Percentiles rank a stretch among this genome's conserved stretches.
Conservation (phyloP, 2,113 vertebrate species). For the Zeus faber region DNA sequence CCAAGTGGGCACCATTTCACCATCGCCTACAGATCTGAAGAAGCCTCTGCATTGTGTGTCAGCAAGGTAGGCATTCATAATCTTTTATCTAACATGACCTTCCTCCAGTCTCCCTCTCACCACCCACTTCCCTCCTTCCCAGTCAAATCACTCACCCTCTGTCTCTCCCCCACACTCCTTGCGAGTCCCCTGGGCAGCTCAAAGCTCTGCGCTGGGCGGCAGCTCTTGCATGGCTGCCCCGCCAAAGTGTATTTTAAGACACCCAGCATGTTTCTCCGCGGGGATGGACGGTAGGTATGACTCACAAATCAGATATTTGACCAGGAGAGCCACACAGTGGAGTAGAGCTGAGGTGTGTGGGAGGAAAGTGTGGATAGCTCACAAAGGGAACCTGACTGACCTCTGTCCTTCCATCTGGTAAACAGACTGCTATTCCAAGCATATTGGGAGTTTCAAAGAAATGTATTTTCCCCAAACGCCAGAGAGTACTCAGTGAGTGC, state of each 20-base stretch:
- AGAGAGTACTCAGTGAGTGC: neutral
- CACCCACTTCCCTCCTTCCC: conserved; percentile 49
- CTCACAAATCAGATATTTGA: conserved; percentile 74
- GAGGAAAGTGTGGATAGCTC: conserved; percentile 67
- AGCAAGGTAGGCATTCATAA: conserved; percentile 57
- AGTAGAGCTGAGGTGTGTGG: conserved; percentile 57
- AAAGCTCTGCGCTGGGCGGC: conserved; percentile 37
- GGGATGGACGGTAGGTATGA: conserved; percentile 64
- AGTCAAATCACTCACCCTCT: conserved; percentile 45
- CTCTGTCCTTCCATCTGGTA: conserved; percentile 69
- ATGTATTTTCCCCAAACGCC: conserved; percentile 34
- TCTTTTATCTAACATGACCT: conserved; percentile 55
- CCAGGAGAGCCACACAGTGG: conserved; percentile 61
- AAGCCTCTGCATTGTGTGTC: conserved; percentile 44
- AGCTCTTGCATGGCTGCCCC: conserved; percentile 58
- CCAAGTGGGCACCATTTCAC: too few species aligned
- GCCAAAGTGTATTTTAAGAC: conserved; percentile 70
- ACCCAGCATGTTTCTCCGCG: conserved; percentile 61
- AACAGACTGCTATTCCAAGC: conserved; percentile 63
- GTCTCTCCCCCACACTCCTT: conserved; percentile 46
- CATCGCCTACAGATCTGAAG: conserved; percentile 46
- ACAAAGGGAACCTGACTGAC: conserved; percentile 64
- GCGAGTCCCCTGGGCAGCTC: conserved; percentile 49
- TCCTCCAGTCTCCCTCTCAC: conserved; percentile 48
- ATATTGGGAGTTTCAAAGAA: conserved; percentile 55